These are phyloP conservation scores for Riparia riparia DNA, from an alignment of 2,113 vertebrate genomes.

Conservation along the genomic window DNA sequence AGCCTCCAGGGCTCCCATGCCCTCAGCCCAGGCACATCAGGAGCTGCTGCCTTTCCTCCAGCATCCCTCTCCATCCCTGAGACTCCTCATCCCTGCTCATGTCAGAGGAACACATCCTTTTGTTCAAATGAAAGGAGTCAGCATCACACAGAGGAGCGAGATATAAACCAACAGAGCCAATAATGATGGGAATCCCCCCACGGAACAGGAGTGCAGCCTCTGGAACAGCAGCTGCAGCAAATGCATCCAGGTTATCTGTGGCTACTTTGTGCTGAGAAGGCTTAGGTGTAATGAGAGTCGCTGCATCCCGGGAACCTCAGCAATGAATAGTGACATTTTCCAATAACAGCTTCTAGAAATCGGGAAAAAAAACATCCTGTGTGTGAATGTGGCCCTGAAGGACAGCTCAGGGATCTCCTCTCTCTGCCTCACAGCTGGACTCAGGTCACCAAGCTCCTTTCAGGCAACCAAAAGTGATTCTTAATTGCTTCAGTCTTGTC, in stretches of 20 bases:
- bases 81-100: neutral
- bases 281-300: slow-evolving; percentile 37
- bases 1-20: fast-evolving
- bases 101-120: neutral
- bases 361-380: neutral
- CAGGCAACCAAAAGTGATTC: neutral
- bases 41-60: neutral
- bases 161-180: slow-evolving; percentile 49
- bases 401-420: neutral
- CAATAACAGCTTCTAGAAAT: neutral
- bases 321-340: slow-evolving; percentile 50
- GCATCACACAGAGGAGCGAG: slow-evolving; percentile 25
- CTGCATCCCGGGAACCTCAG: neutral
- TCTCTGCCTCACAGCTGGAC: neutral
- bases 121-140: slow-evolving; percentile 6
- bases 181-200: slow-evolving; percentile 46
- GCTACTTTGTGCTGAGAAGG: slow-evolving; percentile 33
- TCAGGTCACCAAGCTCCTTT: neutral
- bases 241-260: slow-evolving; percentile 23
- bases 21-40: neutral
- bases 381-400: neutral
- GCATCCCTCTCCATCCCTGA: neutral
- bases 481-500: neutral
- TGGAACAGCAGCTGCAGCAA: slow-evolving; percentile 52
- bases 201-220: neutral